phyloP scores from a whole-genome alignment of 2,113 vertebrate genomes.

The Bombycilla garrulus region DNA sequence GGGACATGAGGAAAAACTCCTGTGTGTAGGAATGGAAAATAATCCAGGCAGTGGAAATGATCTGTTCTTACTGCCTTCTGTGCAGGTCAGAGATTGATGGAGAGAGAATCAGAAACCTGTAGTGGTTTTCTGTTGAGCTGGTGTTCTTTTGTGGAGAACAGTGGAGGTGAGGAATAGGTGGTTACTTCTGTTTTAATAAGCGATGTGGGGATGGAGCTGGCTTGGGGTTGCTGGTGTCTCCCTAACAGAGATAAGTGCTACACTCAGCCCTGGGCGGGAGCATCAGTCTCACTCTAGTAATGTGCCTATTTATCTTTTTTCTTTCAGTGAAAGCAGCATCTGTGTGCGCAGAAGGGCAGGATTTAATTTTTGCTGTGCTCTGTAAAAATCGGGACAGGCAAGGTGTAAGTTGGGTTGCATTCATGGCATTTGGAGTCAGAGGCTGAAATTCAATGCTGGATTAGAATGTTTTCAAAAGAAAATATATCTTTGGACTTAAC shows the following conservation, averaged over 20 bases:
- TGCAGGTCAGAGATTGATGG: not conserved
- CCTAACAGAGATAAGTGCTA: not conserved
- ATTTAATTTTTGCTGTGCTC: not conserved
- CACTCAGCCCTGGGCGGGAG: not conserved
- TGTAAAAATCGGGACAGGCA: not conserved
- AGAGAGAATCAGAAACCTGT: not conserved
- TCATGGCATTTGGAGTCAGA: not conserved
- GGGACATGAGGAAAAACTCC: not conserved
- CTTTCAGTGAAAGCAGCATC: not conserved
- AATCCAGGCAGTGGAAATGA: fast-evolving
- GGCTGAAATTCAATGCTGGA: not conserved
- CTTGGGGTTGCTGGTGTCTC: not conserved
- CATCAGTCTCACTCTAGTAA: not conserved
- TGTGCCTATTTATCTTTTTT: fast-evolving
- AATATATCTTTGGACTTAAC: not conserved
- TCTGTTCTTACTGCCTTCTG: not conserved
- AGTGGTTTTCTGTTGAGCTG: not conserved
- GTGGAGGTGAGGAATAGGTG: not conserved
- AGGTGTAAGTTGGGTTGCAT: not conserved
- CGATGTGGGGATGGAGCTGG: not conserved
- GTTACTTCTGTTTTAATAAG: not conserved
- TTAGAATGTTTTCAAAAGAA: not conserved
- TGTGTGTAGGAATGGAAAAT: not conserved
- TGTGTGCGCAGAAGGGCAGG: not conserved
- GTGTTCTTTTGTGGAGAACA: not conserved